A percentile compares a stretch with the other conserved stretches of the same genome.
Evolutionary conservation across 2,888 invertebrate genomes (phyloP).

Genomic region (Fissipunctia ypsillon): DNA sequence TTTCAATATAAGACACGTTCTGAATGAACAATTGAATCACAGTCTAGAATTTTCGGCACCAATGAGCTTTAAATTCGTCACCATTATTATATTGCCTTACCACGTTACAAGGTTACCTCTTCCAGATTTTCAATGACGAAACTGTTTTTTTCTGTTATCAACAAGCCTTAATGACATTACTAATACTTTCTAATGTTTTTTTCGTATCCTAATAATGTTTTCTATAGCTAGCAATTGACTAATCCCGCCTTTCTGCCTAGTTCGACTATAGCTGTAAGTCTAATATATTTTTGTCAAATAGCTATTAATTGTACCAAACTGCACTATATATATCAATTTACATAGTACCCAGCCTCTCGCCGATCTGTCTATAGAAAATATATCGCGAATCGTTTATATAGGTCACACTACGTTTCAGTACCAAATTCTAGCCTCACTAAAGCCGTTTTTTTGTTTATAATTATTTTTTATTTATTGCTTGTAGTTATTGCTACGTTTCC

Average conservation of each 20-base stretch:
- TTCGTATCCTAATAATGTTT: conserved; percentile 81
- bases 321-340: conserved; percentile 78
- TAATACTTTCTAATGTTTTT: conserved; percentile 77
- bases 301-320: conserved; percentile 87
- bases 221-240: conserved; percentile 91
- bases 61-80: conserved; percentile 90
- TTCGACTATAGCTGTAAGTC: conserved; percentile 86
- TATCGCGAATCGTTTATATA: conserved; percentile 85
- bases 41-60: conserved; percentile 91
- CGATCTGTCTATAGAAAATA: conserved; percentile 86
- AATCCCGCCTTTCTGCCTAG: conserved; percentile 86
- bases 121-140: conserved; percentile 79
- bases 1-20: conserved; percentile 91
- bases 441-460: conserved; percentile 80
- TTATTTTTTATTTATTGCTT: conserved; percentile 85
- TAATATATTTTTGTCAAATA: conserved; percentile 85
- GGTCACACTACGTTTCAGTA: conserved; percentile 85
- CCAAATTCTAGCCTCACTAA: conserved; percentile 89
- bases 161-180: conserved; percentile 85
- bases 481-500: conserved; percentile 87
- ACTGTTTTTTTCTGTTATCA: conserved; percentile 76
- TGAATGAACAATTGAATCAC: conserved; percentile 90
- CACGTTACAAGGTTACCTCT: conserved; percentile 76
- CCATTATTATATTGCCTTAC: conserved; percentile 79
- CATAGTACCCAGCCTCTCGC: conserved; percentile 82